A percentile compares a stretch with the other conserved stretches of the same genome.
phyloP scores from a whole-genome alignment of 1,140 invertebrate species.

The Plodia interpunctella region DNA sequence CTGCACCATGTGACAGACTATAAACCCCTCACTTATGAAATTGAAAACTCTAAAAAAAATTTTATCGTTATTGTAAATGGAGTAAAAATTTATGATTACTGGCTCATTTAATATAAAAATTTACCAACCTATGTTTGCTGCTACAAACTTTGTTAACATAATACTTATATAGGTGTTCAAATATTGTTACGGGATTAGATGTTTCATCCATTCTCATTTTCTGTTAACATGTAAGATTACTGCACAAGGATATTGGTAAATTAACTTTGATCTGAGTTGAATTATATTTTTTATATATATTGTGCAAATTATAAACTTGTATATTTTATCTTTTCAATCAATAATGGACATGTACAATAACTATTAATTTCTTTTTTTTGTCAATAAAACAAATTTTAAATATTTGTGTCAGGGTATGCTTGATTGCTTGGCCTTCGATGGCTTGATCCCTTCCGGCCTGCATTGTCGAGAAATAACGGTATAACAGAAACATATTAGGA shows the following conservation, averaged over 20 bases:
- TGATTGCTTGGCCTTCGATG: constrained; percentile 39
- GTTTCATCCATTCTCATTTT: constrained; percentile 66
- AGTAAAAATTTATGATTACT: constrained; percentile 68
- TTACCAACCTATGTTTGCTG: constrained; percentile 66
- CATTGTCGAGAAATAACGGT: background rate
- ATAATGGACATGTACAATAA: constrained; percentile 74
- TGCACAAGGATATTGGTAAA: constrained; percentile 76
- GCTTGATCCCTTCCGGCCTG: constrained; percentile 19
- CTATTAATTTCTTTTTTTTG: constrained; percentile 68
- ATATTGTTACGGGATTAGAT: constrained; percentile 74
- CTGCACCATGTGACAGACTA: constrained; percentile 36
- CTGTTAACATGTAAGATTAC: constrained; percentile 63
- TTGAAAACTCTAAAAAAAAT: constrained; percentile 53
- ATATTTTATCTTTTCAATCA: constrained; percentile 75
- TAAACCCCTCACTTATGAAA: constrained; percentile 49
- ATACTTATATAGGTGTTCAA: constrained; percentile 73
- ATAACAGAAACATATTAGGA: too few species aligned
- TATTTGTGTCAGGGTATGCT: constrained; percentile 54
- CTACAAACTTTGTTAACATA: constrained; percentile 68
- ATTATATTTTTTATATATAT: constrained; percentile 74
- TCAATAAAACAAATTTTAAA: constrained; percentile 76
- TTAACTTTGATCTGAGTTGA: constrained; percentile 71
- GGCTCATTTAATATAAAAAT: constrained; percentile 66
- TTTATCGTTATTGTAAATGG: constrained; percentile 71
- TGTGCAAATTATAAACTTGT: constrained; percentile 70